These are phyloP conservation scores for Diaperis boleti DNA, from an alignment of 2,888 invertebrate genomes.

Conservation along the genomic window DNA sequence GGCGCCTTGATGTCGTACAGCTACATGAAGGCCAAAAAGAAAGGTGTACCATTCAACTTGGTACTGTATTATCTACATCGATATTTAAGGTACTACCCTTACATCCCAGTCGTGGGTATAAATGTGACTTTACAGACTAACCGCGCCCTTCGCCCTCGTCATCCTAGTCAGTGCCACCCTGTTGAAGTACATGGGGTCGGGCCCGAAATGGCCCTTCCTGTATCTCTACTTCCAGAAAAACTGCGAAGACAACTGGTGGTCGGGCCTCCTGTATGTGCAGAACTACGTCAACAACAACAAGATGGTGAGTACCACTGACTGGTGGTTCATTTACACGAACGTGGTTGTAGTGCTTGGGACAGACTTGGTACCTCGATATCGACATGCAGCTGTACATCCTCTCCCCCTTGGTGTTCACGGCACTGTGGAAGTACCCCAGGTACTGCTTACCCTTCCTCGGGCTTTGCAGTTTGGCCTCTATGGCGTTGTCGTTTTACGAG, in stretches of 20 bases:
- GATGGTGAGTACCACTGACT: constrained; percentile 32
- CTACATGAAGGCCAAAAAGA: constrained; percentile 44
- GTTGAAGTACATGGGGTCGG: constrained; percentile 66
- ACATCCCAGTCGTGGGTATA: neutral
- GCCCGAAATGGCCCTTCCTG: constrained; percentile 66
- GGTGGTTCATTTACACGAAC: constrained; percentile 7
- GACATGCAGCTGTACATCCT: constrained; percentile 72
- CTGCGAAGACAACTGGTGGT: constrained; percentile 57
- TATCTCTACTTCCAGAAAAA: constrained; percentile 44
- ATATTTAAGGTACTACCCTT: constrained; percentile 41
- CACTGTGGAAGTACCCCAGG: constrained; percentile 64
- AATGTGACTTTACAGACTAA: constrained; percentile 62
- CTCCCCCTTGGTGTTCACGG: constrained; percentile 67
- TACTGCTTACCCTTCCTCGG: constrained; percentile 43
- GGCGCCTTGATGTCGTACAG: constrained; percentile 46
- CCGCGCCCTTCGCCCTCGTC: constrained; percentile 67
- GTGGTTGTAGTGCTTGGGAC: constrained; percentile 66
- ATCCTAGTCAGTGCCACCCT: constrained; percentile 66
- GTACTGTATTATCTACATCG: constrained; percentile 43
- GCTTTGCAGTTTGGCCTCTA: constrained; percentile 44
- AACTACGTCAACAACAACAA: constrained; percentile 51
- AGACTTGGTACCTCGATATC: constrained; percentile 72
- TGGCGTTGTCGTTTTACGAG: constrained; percentile 46
- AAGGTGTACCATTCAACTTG: constrained; percentile 45
- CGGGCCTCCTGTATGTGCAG: constrained; percentile 54